Evolutionary conservation across 2,113 vertebrate genomes (phyloP).

Genomic region (Lethenteron reissneri): DNA sequence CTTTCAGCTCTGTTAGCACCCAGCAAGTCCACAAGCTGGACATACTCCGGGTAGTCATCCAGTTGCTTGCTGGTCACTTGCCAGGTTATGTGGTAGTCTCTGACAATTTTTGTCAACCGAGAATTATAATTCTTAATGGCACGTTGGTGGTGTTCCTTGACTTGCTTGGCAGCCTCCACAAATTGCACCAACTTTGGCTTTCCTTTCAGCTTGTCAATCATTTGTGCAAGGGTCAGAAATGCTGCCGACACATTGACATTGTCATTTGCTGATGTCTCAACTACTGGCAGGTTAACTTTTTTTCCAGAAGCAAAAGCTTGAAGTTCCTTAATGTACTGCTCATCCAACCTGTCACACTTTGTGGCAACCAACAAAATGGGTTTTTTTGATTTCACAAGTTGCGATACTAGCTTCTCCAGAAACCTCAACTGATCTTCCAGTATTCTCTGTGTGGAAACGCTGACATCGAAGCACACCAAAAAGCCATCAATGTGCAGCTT

Average conservation of each 20-base stretch:
- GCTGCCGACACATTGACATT: slow-evolving; percentile 72
- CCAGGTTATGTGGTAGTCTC: slow-evolving; percentile 89
- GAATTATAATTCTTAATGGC: slow-evolving; percentile 80
- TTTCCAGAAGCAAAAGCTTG: slow-evolving; percentile 64
- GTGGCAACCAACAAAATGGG: slow-evolving; percentile 81
- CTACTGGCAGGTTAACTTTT: slow-evolving; percentile 77
- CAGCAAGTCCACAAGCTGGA: neutral
- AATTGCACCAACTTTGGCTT: slow-evolving; percentile 93
- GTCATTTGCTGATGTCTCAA: slow-evolving; percentile 69
- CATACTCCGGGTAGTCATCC: slow-evolving; percentile 41
- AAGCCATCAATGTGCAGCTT: slow-evolving; percentile 85
- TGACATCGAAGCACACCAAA: slow-evolving; percentile 79
- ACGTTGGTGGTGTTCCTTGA: slow-evolving; percentile 62
- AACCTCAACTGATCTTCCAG: slow-evolving; percentile 98
- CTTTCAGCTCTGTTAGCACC: neutral
- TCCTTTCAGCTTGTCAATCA: slow-evolving; percentile 83
- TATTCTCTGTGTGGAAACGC: slow-evolving; percentile 87
- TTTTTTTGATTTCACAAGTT: slow-evolving; percentile 81
- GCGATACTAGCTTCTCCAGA: slow-evolving; percentile 75
- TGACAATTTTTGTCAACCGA: slow-evolving; percentile 52
- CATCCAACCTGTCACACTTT: slow-evolving; percentile 85
- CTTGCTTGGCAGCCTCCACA: slow-evolving; percentile 76
- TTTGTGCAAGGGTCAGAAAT: slow-evolving; percentile 76
- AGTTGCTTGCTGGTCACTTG: slow-evolving; percentile 66
- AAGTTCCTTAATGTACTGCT: slow-evolving; percentile 84